Base-by-base conservation (phyloP, 2,113 vertebrate genomes). In the Tychaedon coryphoeus region DNA sequence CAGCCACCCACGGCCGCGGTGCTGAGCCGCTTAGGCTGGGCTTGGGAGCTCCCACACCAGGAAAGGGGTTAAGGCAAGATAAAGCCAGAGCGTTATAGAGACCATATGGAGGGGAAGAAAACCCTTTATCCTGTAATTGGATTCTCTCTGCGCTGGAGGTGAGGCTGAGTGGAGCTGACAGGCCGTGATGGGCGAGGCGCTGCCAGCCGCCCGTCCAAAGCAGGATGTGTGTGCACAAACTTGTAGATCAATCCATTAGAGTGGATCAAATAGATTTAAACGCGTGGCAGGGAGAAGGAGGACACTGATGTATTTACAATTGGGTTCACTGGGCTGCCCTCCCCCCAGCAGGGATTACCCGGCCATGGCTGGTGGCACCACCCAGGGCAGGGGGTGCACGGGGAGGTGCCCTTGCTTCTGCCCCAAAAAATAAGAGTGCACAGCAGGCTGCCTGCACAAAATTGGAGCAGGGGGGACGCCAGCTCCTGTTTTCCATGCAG, bases 31-130 rank as follows among this genome's bases (percentile, higher is more conserved):
- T 95, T 92, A 97, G 5, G 11, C 33, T 7, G 5, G 80, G 57
- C 38, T 88, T 78, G 92, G 33, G 80, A 97, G 92, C 77, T 83
- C 86, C 92, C 86, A 89, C 26, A 2, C 94, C 84, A 80, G 97
- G 96, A 97, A 97, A 93, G 78, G 96, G 96, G 95, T 96, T 96
- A 97, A 95, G 95, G 92, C 29, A 84, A 96, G 94, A 93, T 96
- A 96, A 97, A 97, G n/a, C 67, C 20, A 8, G 62, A 86, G 69
- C 22, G 56, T 79, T 94, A 65, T 76, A 77, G 90, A 80, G 93
- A 86, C 78, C 95, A 90, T 92, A 70, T 86, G 81, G 90, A 95
- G 74, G 92, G 88, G 92, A 90, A 92, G 73, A 92, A 97, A 95
- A 78, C 87, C 82, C 93, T 95, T 95, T 95, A 97, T 95, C 92